These are phyloP conservation scores for Zaprionus lachaisei DNA, from an alignment of 1,140 invertebrate species.

Conservation along the genomic window DNA sequence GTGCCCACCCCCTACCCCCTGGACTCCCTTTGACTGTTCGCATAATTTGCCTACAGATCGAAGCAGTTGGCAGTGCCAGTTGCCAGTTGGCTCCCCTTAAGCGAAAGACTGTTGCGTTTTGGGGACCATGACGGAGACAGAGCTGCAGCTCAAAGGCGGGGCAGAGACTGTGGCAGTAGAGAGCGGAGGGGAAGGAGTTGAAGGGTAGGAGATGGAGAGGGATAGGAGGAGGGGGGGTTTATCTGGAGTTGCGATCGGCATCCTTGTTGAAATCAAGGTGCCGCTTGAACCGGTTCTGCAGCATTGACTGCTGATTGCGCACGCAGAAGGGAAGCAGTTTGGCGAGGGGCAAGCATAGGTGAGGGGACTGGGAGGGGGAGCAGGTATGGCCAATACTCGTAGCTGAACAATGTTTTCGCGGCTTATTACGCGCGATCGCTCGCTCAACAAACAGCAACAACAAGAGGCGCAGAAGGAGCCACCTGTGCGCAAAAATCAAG, in stretches of 20 bases:
- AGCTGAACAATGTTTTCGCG: conserved; percentile 79
- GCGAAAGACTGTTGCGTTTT: neutral
- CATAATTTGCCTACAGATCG: conserved; percentile 55
- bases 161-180: neutral
- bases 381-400: conserved; percentile 45
- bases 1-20: neutral
- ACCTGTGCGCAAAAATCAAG: conserved; percentile 78
- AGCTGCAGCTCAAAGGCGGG: neutral
- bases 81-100: conserved; percentile 5
- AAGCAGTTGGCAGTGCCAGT: neutral
- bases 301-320: conserved; percentile 42
- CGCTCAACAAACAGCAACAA: conserved; percentile 39
- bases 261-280: conserved; percentile 57
- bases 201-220: no score
- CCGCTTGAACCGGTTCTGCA: conserved; percentile 46
- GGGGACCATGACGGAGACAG: neutral
- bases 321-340: neutral
- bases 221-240: conserved; percentile 8
- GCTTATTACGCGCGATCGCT: conserved; percentile 80
- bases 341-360: neutral
- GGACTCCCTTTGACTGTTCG: conserved; percentile 10
- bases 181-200: no score
- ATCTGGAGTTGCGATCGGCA: conserved; percentile 41
- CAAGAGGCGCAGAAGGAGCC: conserved; percentile 50
- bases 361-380: neutral